Percentiles rank a stretch among this genome's conserved stretches.
Conservation (phyloP, 2,888 invertebrate genomes). For the Erynnis tages region DNA sequence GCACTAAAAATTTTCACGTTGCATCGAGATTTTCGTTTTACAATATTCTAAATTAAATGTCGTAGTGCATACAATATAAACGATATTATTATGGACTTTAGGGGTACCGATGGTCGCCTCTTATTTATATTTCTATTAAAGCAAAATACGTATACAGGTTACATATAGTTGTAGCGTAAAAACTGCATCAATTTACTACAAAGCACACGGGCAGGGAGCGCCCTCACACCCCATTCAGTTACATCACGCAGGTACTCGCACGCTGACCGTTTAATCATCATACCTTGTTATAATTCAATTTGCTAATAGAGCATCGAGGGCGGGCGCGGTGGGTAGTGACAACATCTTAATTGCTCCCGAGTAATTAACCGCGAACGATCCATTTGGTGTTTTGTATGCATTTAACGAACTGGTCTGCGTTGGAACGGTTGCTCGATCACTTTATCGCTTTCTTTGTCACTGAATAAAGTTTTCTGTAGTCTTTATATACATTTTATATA, state of each 20-base stretch:
- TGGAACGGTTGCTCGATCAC: neutral
- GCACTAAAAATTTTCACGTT: neutral
- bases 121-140: no score
- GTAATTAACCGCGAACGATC: constrained; percentile 31
- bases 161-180: no score
- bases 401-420: neutral
- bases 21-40: neutral
- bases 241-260: no score
- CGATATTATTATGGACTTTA: no score
- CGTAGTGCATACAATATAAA: no score
- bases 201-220: no score
- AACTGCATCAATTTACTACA: no score
- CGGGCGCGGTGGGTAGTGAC: constrained; percentile 32
- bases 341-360: constrained; percentile 34
- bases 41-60: no score
- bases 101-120: no score
- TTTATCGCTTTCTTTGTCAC: neutral
- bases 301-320: constrained; percentile 37
- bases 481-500: no score
- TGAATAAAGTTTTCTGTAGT: no score
- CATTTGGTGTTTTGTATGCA: constrained; percentile 16
- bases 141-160: no score
- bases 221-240: neutral
- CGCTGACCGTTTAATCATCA: neutral
- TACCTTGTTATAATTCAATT: constrained; percentile 43